Evolutionary conservation across 2,113 vertebrate genomes (phyloP).

Genomic region (human (Homo sapiens)): GRCh38 chr1:29470501-29471000

Average conservation of each 20-base stretch:
- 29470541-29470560: neutral
- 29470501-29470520: neutral
- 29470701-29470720: neutral
- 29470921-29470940: rapidly evolving
- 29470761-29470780: neutral
- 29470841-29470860: neutral
- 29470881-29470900: neutral
- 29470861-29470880: neutral
- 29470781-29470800: neutral
- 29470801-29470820: no score
- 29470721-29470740: neutral
- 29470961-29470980: neutral
- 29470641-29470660: neutral
- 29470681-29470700: neutral
- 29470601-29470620: neutral
- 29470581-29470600: neutral
- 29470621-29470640: neutral
- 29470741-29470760: neutral
- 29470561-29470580: neutral
- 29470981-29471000: neutral
- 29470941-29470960: rapidly evolving
- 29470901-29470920: neutral
- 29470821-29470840: neutral
- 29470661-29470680: rapidly evolving
- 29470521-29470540: neutral